Evolutionary conservation across 2,888 invertebrate genomes (phyloP).

Genomic region (Macaria notata): DNA sequence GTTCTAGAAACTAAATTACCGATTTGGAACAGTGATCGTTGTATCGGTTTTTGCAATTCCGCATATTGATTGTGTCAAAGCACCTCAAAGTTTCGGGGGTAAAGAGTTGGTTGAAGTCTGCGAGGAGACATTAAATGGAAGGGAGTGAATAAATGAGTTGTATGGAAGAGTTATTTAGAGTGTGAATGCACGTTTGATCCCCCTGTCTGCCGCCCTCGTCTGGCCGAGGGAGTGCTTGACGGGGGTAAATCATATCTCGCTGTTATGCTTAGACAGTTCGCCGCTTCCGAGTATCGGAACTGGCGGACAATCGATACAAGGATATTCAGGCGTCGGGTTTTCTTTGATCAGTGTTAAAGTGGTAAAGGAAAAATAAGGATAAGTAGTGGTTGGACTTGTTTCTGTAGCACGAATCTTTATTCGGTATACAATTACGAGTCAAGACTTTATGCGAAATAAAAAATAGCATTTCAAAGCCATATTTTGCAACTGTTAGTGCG

Average conservation of each 20-base stretch:
- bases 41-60: conserved; percentile 6
- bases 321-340: no score
- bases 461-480: no score
- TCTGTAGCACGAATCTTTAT: no score
- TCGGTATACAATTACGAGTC: no score
- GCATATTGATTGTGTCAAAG: conserved; percentile 5
- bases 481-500: no score
- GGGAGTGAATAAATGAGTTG: conserved; percentile 39
- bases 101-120: conserved; percentile 6
- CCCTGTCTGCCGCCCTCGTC: conserved; percentile 41
- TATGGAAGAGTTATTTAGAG: conserved; percentile 52
- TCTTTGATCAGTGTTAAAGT: no score
- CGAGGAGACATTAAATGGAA: conserved; percentile 16
- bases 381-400: no score
- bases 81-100: neutral
- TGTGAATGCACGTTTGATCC: conserved; percentile 54
- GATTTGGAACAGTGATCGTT: conserved; percentile 5
- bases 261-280: conserved; percentile 13
- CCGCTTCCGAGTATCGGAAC: conserved; percentile 3
- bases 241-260: conserved; percentile 18
- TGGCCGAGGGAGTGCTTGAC: conserved; percentile 20
- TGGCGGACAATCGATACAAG: conserved; percentile 2
- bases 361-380: no score
- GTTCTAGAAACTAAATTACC: conserved; percentile 21
- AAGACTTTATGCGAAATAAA: no score